Evolutionary conservation across 2,797 vertebrate genomes (phyloP).

Genomic region (Tragelaphus oryx): DNA sequence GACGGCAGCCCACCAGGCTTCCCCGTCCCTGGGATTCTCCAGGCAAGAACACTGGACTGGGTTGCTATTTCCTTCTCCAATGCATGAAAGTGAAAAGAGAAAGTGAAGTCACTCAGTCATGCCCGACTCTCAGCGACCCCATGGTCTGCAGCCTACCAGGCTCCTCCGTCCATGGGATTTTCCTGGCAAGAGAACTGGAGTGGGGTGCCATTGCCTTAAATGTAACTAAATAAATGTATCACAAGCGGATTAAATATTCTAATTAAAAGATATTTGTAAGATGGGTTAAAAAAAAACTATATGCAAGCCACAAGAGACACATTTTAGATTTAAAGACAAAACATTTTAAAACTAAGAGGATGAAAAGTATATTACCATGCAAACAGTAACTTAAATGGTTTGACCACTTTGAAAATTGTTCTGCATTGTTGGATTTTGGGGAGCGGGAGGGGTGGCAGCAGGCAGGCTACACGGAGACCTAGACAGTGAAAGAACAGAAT

Average conservation of each 20-base stretch:
- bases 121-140: no score
- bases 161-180: no score
- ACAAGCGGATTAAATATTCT: not conserved
- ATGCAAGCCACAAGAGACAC: not conserved
- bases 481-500: not conserved
- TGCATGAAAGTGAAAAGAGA: no score
- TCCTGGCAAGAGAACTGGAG: no score
- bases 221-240: not conserved
- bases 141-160: no score
- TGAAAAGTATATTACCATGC: not conserved
- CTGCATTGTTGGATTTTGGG: not conserved
- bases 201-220: not conserved
- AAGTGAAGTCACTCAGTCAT: no score
- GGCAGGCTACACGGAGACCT: not conserved
- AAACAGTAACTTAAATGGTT: not conserved
- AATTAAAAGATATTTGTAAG: not conserved
- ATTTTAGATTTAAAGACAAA: constrained; percentile 20
- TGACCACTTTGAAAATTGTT: not conserved
- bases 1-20: no score
- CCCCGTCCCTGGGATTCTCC: no score
- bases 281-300: not conserved
- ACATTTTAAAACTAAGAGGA: not conserved
- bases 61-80: no score
- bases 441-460: not conserved
- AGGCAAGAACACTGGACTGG: no score